Conservation (phyloP, 2,888 invertebrate species). For the Nymphalis urticae region DNA sequence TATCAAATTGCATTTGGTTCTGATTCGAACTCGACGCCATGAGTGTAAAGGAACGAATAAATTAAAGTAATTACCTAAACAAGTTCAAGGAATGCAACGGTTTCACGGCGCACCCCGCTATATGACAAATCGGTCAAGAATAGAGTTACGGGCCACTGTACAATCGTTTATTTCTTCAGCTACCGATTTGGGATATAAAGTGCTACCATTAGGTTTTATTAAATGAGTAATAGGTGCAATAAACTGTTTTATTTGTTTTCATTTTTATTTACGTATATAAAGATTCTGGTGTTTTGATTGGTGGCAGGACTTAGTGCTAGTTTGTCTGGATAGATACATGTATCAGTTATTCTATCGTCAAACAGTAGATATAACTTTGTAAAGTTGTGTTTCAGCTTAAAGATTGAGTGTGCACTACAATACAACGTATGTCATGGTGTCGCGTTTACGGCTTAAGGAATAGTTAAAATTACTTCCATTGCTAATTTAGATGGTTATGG, state of each 20-base stretch:
- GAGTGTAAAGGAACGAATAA: conserved; percentile 26
- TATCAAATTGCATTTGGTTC: background rate
- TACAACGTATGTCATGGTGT: no score
- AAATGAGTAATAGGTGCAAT: conserved; percentile 40
- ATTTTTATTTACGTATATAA: conserved; percentile 26
- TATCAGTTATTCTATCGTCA: no score
- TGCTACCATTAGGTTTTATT: conserved; percentile 42
- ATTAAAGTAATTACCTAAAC: conserved; percentile 36
- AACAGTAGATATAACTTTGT: no score
- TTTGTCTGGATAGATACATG: no score
- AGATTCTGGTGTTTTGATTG: background rate
- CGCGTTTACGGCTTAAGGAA: no score
- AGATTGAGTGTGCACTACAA: no score
- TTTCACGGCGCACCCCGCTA: conserved; percentile 6
- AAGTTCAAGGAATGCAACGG: conserved; percentile 23
- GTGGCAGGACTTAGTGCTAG: no score
- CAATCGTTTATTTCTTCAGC: conserved; percentile 46
- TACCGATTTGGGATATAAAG: conserved; percentile 47
- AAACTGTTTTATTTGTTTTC: conserved; percentile 34
- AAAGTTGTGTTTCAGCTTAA: no score
- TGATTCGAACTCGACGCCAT: conserved; percentile 9
- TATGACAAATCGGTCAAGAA: conserved; percentile 49
- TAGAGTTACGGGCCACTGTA: conserved; percentile 50
- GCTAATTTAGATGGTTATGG: no score
- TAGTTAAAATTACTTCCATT: no score